Base-by-base conservation (phyloP, 2,888 invertebrate species). In the Hylaea fasciaria region DNA sequence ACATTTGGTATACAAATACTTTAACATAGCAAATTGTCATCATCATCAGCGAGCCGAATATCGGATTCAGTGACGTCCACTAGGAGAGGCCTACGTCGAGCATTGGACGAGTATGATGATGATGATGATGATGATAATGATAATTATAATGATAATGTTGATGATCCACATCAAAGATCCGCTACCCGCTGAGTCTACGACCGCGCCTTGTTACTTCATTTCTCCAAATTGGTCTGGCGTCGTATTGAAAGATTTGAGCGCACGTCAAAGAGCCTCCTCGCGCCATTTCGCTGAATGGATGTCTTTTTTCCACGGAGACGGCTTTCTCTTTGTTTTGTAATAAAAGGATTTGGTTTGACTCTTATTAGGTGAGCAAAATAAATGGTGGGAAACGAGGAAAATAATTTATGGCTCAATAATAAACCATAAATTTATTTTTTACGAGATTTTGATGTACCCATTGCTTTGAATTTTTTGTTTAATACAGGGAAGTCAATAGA, bases 221-320 rank as follows among this genome's bases (percentile, higher is more conserved):
- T 50, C 62, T 37, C 49, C 17, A 32, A 35, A 59, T 58, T 60
- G 46, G 57, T 50, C 41, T 50, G 53, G 37, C 52, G 41, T 55
- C 49, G 55, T 65, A 63, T 68, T 65, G 65, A 60, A 62, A 62
- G 64, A 67, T 69, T 69, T 62, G 57, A 58, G 56, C 35, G 39
- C 54, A 40, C 44, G 64, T 60, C 59, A 59, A 60, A 61, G 62
- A 5, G 3, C 57, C 17, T 52, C 11, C 32, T 29, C 52, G 47
- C 53, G 46, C 52, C 57, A 39, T 32, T 47, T 45, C 29, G 41
- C 51, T 37, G 54, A 63, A 63, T 65, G 59, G 63, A 65, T 62
- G 63, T 62, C 55, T 64, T 58, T 47, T n/a, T 56, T 57, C 39
- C 41, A 35, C 13, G 17, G 13, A 16, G 32, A 22, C 46, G 11